Conservation (phyloP, 2,888 invertebrate species). For the Steinernema hermaphroditum region DNA sequence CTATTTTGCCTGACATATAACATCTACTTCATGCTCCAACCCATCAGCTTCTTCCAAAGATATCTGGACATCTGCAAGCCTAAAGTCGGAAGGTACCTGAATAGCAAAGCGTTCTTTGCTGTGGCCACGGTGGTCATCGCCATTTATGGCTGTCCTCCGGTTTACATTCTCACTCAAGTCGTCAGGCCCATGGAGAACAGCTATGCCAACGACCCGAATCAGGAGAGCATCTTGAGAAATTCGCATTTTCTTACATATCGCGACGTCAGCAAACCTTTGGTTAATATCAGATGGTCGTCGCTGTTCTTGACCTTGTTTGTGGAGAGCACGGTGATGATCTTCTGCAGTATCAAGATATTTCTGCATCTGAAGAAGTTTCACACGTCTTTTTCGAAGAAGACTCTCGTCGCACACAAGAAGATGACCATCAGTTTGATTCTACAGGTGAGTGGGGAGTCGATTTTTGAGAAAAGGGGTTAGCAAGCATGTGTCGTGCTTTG, state of each 20-base stretch:
- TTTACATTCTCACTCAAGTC: conserved; percentile 1
- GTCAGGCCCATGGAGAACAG: background rate
- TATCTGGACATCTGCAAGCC: conserved; percentile 14
- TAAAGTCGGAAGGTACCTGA: background rate
- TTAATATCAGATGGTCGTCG: background rate
- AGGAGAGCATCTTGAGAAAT: background rate
- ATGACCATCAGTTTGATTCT: background rate
- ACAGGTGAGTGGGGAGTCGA: background rate
- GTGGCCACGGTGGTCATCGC: background rate
- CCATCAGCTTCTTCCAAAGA: conserved; percentile 12
- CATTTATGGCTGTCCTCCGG: background rate
- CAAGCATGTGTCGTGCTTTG: too few relatives aligned
- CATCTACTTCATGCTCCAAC: background rate
- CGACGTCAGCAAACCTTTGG: background rate
- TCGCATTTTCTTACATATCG: background rate
- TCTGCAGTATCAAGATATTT: background rate
- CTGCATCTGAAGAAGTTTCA: background rate
- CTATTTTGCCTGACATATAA: background rate
- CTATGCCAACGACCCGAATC: background rate
- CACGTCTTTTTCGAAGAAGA: background rate
- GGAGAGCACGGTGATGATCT: background rate
- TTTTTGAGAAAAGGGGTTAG: background rate
- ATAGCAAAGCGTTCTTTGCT: background rate
- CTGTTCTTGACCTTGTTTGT: background rate
- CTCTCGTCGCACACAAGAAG: background rate